A percentile compares a stretch with the other conserved stretches of the same genome.
These are phyloP conservation scores for Volucella inanis DNA, from an alignment of 2,888 invertebrate genomes.

Conservation along the genomic window DNA sequence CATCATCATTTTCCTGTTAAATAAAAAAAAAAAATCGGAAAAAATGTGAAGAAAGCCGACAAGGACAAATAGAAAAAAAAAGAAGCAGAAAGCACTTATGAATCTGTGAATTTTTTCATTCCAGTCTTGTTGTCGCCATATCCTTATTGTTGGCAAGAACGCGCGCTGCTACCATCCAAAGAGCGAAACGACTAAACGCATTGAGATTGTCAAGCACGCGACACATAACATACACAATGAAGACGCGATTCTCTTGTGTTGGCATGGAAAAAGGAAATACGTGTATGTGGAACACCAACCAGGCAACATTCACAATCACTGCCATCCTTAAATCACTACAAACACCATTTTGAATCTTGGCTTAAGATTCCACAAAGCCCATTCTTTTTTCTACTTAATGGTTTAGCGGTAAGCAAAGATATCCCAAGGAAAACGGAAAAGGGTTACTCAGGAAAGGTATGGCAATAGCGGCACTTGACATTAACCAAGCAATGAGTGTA, in stretches of 20 bases:
- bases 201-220: neutral
- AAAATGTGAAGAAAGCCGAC: constrained; percentile 27
- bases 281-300: constrained; percentile 16
- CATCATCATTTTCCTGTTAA: constrained; percentile 40
- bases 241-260: neutral
- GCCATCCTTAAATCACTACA: constrained; percentile 40
- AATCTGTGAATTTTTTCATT: constrained; percentile 63
- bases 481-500: constrained; percentile 28
- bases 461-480: constrained; percentile 33
- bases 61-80: neutral
- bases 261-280: constrained; percentile 1
- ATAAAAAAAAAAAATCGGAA: constrained; percentile 17
- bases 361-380: constrained; percentile 42
- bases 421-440: constrained; percentile 33
- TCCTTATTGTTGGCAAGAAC: constrained; percentile 60
- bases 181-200: constrained; percentile 20
- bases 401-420: constrained; percentile 44
- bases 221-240: neutral
- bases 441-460: constrained; percentile 36
- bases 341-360: constrained; percentile 50
- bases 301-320: neutral
- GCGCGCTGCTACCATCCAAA: constrained; percentile 20
- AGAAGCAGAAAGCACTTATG: constrained; percentile 50
- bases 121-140: constrained; percentile 63
- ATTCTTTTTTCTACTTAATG: constrained; percentile 38